These are phyloP conservation scores for Pristionchus entomophagus DNA, from an alignment of 2,888 invertebrate genomes.

Conservation along the genomic window DNA sequence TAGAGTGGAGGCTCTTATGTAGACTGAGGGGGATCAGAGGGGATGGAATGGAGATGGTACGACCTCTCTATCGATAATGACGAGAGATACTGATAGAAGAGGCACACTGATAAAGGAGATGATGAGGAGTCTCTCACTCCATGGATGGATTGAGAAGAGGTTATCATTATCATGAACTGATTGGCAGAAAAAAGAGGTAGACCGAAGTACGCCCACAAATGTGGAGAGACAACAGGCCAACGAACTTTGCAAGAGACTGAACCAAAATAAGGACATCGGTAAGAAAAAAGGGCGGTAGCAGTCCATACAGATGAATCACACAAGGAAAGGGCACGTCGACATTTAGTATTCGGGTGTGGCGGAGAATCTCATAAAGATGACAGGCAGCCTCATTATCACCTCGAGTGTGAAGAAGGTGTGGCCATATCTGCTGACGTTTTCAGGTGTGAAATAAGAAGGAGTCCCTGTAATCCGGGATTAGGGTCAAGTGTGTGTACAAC, in stretches of 20 bases:
- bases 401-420: conserved; percentile 16
- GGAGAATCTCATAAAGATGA: not conserved
- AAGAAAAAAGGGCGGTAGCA: not conserved
- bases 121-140: conserved; percentile 7
- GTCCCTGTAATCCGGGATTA: conserved; percentile 6
- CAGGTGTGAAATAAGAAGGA: not conserved
- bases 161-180: conserved; percentile 36
- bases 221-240: not conserved
- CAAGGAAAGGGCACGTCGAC: not conserved
- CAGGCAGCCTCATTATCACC: conserved; percentile 19
- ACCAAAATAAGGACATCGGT: not conserved
- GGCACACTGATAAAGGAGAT: conserved; percentile 21
- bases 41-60: conserved; percentile 17
- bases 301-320: not conserved
- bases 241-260: no score
- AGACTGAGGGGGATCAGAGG: not conserved
- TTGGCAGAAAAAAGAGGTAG: conserved; percentile 30
- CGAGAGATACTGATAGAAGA: not conserved
- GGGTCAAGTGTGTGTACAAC: not conserved
- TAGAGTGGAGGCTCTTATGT: not conserved
- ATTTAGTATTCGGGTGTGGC: conserved; percentile 16
- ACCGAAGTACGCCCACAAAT: not conserved
- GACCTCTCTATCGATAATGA: conserved; percentile 37
- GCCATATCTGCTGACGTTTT: not conserved
- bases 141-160: not conserved